These are phyloP conservation scores for Catalaphyllia jardinei DNA, from an alignment of 64 coral and sea anemone species.

Conservation along the genomic window DNA sequence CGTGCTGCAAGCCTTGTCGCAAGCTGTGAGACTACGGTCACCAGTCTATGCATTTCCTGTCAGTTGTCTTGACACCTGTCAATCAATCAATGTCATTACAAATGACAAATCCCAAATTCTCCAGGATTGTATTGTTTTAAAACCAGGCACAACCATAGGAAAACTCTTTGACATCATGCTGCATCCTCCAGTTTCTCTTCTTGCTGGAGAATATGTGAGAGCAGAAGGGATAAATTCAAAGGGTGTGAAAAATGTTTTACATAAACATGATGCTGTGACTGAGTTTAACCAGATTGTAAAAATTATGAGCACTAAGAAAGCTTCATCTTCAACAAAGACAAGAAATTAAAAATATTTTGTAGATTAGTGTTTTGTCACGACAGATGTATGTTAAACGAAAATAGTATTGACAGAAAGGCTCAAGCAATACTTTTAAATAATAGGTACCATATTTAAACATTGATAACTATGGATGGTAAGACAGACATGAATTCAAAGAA, in stretches of 20 bases:
- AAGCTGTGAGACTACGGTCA: conserved; percentile 60
- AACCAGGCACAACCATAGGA: conserved; percentile 75
- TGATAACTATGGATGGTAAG: too few species aligned
- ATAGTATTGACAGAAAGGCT: neutral
- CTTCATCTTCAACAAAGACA: conserved; percentile 36
- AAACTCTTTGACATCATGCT: conserved; percentile 72
- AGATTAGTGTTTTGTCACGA: too few species aligned
- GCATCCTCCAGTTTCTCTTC: conserved; percentile 63
- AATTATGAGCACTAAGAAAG: conserved; percentile 88
- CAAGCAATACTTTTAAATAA: neutral
- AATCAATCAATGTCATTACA: conserved; percentile 54
- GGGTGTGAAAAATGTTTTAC: conserved; percentile 68
- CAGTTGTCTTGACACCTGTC: conserved; percentile 63
- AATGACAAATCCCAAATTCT: conserved; percentile 58
- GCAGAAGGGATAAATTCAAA: conserved; percentile 69
- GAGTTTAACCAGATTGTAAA: conserved; percentile 71
- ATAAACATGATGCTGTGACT: conserved; percentile 70
- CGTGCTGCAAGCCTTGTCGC: conserved; percentile 66
- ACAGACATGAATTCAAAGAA: too few species aligned
- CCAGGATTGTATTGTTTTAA: conserved; percentile 77
- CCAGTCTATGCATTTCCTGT: conserved; percentile 82
- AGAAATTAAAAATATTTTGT: conserved; percentile 23
- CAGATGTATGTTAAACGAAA: too few species aligned
- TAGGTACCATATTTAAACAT: too few species aligned
- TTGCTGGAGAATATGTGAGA: conserved; percentile 86